These are phyloP conservation scores for Zaprionus gabonicus DNA, from an alignment of 1,140 invertebrate species.

Conservation along the genomic window DNA sequence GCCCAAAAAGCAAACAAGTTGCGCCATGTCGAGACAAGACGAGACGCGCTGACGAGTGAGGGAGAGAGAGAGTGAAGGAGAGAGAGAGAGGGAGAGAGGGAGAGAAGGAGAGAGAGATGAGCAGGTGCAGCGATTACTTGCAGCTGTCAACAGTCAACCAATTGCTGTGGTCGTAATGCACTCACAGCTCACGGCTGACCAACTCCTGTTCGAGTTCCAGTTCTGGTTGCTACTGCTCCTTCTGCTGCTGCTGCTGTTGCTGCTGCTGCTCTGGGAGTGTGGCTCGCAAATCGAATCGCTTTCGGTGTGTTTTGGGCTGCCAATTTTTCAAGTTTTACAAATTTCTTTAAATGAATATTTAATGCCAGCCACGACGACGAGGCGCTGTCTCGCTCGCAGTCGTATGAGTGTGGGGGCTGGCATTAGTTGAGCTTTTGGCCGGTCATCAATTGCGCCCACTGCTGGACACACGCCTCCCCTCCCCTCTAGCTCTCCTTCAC, in stretches of 20 bases:
- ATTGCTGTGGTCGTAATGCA: conserved; percentile 38
- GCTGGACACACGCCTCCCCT: background rate
- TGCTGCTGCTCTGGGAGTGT: background rate
- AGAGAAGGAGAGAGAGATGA: background rate
- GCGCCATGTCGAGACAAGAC: background rate
- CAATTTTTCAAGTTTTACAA: conserved; percentile 67
- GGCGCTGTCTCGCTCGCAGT: background rate
- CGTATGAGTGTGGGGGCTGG: background rate
- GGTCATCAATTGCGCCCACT: conserved; percentile 34
- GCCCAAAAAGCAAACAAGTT: conserved; percentile 11
- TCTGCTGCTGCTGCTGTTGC: too few species aligned
- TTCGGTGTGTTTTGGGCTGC: background rate
- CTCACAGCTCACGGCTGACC: conserved; percentile 10
- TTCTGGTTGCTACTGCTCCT: background rate
- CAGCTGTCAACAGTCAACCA: conserved; percentile 54
- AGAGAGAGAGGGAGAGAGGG: background rate
- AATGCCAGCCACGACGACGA: conserved; percentile 23
- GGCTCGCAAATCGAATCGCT: conserved; percentile 26
- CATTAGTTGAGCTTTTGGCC: conserved; percentile 24
- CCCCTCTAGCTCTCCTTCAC: background rate
- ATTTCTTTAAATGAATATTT: conserved; percentile 72
- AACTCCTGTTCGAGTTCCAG: background rate
- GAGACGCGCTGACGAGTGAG: background rate
- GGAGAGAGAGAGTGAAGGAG: background rate
- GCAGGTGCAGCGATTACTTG: conserved; percentile 40